Percentiles rank a stretch among this genome's conserved stretches.
Evolutionary conservation across 1,140 invertebrate genomes (phyloP).

Genomic region (Pogonognathellus flavescens): DNA sequence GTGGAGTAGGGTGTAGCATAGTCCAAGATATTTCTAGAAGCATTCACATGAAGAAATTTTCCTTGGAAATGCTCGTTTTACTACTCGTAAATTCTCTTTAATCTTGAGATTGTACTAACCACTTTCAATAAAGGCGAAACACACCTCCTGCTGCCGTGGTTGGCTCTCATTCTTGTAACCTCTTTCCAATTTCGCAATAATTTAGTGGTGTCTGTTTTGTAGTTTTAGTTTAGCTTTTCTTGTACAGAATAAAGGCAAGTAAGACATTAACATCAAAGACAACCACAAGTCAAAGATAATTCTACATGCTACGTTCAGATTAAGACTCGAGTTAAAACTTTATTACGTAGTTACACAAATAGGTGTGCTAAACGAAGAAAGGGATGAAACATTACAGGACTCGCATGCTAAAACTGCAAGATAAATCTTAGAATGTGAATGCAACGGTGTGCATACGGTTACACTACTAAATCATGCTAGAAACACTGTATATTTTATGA

Average conservation of each 20-base stretch:
- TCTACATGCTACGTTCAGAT: neutral
- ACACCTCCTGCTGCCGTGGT: neutral
- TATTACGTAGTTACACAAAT: neutral
- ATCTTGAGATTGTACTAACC: neutral
- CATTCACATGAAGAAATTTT: too few relatives aligned
- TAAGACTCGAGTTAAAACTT: slow-evolving; percentile 14
- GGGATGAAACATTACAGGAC: too few relatives aligned
- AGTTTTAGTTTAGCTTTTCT: neutral
- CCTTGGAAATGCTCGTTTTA: too few relatives aligned
- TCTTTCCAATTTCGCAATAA: slow-evolving; percentile 17
- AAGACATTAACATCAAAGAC: slow-evolving; percentile 6
- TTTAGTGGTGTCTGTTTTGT: neutral
- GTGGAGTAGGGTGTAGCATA: too few relatives aligned
- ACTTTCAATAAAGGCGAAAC: neutral
- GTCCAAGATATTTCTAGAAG: too few relatives aligned
- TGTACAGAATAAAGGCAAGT: neutral
- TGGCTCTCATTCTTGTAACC: slow-evolving; percentile 4
- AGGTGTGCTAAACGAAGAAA: too few relatives aligned
- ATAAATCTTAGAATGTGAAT: too few relatives aligned
- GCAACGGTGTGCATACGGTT: too few relatives aligned
- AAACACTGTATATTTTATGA: too few relatives aligned
- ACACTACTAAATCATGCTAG: too few relatives aligned
- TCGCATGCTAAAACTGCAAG: too few relatives aligned
- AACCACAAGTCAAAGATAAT: neutral
- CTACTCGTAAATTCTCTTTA: neutral